Evolutionary conservation across 2,797 vertebrate species (phyloP).

Genomic region (Lacerta viridis): DNA sequence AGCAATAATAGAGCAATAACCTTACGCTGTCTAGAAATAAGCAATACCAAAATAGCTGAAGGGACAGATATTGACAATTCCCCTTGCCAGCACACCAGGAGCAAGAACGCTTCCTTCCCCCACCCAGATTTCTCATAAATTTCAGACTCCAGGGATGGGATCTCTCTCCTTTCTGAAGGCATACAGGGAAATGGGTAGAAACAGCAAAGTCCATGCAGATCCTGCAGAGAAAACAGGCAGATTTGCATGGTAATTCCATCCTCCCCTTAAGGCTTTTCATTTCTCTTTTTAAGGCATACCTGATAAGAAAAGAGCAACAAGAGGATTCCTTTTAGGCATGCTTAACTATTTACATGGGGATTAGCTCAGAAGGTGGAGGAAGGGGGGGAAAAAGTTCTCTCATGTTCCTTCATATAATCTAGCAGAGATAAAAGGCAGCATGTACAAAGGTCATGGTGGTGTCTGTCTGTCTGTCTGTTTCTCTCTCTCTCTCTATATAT

Average conservation of each 20-base stretch:
- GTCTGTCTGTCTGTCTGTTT: too few species aligned
- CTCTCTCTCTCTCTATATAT: too few species aligned
- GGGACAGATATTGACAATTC: neutral
- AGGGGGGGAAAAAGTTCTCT: too few species aligned
- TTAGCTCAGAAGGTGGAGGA: neutral
- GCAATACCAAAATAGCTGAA: constrained; percentile 63
- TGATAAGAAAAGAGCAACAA: neutral
- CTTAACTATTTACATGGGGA: neutral
- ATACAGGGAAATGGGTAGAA: neutral
- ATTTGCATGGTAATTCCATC: constrained; percentile 2
- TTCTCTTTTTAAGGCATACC: too few species aligned
- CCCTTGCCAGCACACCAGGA: neutral
- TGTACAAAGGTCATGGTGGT: too few species aligned
- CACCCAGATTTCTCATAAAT: neutral
- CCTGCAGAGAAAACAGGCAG: neutral
- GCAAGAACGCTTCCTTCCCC: neutral
- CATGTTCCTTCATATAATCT: neutral
- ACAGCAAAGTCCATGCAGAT: neutral
- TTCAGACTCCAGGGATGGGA: neutral
- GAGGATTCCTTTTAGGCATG: neutral
- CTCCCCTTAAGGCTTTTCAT: neutral
- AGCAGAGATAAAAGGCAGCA: neutral
- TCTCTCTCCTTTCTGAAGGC: neutral
- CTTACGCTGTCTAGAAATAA: constrained; percentile 68
- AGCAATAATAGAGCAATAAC: constrained; percentile 72